Conservation (phyloP, 2,888 invertebrate species). For the Xanthia togata region DNA sequence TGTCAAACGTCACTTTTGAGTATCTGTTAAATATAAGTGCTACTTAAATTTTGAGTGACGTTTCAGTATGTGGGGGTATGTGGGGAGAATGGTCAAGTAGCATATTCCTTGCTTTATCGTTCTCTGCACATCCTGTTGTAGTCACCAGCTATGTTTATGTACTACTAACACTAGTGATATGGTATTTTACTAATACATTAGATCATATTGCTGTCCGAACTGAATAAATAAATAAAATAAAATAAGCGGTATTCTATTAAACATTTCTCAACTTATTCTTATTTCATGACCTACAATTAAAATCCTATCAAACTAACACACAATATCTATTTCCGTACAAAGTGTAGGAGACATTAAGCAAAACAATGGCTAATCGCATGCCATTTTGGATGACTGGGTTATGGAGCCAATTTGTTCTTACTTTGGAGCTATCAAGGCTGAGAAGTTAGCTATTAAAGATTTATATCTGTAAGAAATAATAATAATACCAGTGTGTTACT, state of each 20-base stretch:
- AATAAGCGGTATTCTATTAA: not conserved
- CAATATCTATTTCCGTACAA: not conserved
- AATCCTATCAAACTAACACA: not conserved
- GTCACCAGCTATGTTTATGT: too few relatives aligned
- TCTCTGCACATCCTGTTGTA: too few relatives aligned
- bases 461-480: slow-evolving; percentile 10
- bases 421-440: slow-evolving; percentile 29
- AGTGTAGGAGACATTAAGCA: slow-evolving; percentile 9
- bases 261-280: not conserved
- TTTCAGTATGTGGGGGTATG: too few relatives aligned
- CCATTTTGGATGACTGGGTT: slow-evolving; percentile 20
- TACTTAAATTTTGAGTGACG: too few relatives aligned
- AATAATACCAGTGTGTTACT: not conserved
- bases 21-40: too few relatives aligned
- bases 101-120: too few relatives aligned
- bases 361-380: slow-evolving; percentile 36
- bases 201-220: too few relatives aligned
- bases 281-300: not conserved
- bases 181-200: too few relatives aligned
- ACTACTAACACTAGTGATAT: too few relatives aligned
- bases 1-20: too few relatives aligned
- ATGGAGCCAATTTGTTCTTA: slow-evolving; percentile 19
- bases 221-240: too few relatives aligned
- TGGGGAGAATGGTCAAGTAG: too few relatives aligned
- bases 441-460: not conserved